A percentile compares a stretch with the other conserved stretches of the same genome.
phyloP scores from a whole-genome alignment of 2,797 vertebrate species.

The Merluccius polli region DNA sequence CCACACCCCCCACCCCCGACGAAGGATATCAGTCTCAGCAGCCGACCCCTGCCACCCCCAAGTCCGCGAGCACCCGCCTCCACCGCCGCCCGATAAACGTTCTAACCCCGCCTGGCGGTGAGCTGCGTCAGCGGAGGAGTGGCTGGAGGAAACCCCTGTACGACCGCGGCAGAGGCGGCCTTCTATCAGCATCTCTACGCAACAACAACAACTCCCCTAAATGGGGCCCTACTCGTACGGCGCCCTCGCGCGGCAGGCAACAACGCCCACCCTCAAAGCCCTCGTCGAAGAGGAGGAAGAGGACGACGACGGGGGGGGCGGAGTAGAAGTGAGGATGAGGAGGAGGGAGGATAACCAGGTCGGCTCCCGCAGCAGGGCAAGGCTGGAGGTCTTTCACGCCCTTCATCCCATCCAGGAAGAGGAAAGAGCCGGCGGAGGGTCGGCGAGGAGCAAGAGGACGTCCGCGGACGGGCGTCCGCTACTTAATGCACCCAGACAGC shows the following conservation, averaged over 20 bases:
- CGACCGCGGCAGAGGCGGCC: conserved; percentile 80
- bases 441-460: conserved; percentile 25
- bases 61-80: conserved; percentile 32
- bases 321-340: no score
- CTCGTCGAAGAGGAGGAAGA: conserved; percentile 56
- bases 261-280: conserved; percentile 58
- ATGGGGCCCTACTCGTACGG: conserved; percentile 32
- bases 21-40: conserved; percentile 77
- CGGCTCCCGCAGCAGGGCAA: conserved; percentile 37
- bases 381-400: conserved; percentile 26
- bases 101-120: conserved; percentile 71
- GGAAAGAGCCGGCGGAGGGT: conserved; percentile 50
- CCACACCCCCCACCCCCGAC: conserved; percentile 59
- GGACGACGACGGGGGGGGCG: conserved; percentile 21
- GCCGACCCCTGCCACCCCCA: conserved; percentile 38
- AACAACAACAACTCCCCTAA: conserved; percentile 48
- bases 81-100: conserved; percentile 74
- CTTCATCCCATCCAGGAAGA: conserved; percentile 62
- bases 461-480: conserved; percentile 23
- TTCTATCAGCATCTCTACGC: conserved; percentile 81
- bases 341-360: conserved; percentile 30
- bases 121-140: conserved; percentile 78
- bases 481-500: conserved; percentile 78
- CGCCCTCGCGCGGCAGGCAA: conserved; percentile 46
- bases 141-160: conserved; percentile 89